Percentiles rank a stretch among this genome's conserved stretches.
These are phyloP conservation scores for Aphrocallistes beatrix DNA, from an alignment of 37 sponge, comb jelly and placozoan species.

Conservation along the genomic window DNA sequence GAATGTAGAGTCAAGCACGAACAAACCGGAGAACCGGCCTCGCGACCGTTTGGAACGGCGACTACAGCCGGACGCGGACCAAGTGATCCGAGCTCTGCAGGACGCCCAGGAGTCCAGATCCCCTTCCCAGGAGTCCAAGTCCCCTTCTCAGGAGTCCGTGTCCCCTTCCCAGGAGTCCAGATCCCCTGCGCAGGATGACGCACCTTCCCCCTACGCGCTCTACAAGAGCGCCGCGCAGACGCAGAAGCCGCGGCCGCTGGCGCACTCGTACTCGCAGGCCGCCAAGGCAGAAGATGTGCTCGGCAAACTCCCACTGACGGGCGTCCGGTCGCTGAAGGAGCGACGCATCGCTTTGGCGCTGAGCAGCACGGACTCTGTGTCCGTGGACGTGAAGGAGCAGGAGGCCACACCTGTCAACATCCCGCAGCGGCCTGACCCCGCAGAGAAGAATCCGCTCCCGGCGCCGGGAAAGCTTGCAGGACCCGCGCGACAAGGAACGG, in stretches of 20 bases:
- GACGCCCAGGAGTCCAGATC: too few relatives aligned
- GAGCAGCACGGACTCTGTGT: background rate
- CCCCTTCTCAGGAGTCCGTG: too few relatives aligned
- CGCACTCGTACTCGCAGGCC: background rate
- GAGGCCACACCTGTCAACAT: background rate
- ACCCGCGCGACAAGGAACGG: too few relatives aligned
- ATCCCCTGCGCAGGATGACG: background rate
- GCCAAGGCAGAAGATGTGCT: background rate
- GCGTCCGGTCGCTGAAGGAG: background rate
- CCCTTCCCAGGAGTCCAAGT: too few relatives aligned
- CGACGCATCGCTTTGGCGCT: background rate
- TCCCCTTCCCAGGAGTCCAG: too few relatives aligned
- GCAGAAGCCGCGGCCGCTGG: background rate
- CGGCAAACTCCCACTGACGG: too few relatives aligned
- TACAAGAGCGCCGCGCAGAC: background rate
- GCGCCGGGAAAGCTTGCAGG: too few relatives aligned
- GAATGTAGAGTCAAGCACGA: too few relatives aligned
- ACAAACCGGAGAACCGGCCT: too few relatives aligned
- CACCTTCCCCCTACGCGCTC: background rate
- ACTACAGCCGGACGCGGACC: too few relatives aligned
- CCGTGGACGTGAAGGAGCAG: background rate
- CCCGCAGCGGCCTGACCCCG: background rate
- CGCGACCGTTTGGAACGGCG: too few relatives aligned
- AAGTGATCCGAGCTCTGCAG: too few relatives aligned
- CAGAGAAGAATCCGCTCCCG: background rate